These are phyloP conservation scores for Pteronotus mesoamericanus DNA, from an alignment of 2,797 vertebrate species.

Conservation along the genomic window DNA sequence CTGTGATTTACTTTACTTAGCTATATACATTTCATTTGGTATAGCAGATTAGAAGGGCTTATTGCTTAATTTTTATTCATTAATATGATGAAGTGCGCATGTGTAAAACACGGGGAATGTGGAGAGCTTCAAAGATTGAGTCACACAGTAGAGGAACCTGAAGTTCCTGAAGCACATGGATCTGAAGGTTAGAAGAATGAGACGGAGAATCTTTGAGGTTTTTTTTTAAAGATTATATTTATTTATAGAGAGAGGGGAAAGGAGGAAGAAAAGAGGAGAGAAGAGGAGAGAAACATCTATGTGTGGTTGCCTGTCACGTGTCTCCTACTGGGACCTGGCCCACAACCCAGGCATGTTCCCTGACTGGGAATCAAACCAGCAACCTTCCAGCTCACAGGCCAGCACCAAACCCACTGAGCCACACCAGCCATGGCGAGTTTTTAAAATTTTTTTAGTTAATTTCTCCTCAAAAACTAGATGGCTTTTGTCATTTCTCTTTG, in stretches of 20 bases:
- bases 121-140: background rate
- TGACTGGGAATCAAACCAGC: too few relatives aligned
- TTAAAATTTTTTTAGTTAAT: background rate
- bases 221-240: too few relatives aligned
- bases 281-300: too few relatives aligned
- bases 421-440: too few relatives aligned
- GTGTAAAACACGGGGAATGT: background rate
- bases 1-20: background rate
- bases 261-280: too few relatives aligned
- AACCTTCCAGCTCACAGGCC: too few relatives aligned
- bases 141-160: background rate
- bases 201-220: background rate
- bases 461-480: background rate
- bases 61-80: constrained; percentile 1
- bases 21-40: background rate
- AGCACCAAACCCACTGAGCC: too few relatives aligned
- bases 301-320: too few relatives aligned
- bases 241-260: too few relatives aligned
- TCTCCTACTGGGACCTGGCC: too few relatives aligned
- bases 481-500: constrained; percentile 17
- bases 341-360: too few relatives aligned
- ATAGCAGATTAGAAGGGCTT: background rate
- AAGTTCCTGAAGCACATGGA: background rate
- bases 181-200: background rate
- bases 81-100: background rate